phyloP scores from a whole-genome alignment of 1,140 invertebrate species.

The Philopotamus ludificatus region DNA sequence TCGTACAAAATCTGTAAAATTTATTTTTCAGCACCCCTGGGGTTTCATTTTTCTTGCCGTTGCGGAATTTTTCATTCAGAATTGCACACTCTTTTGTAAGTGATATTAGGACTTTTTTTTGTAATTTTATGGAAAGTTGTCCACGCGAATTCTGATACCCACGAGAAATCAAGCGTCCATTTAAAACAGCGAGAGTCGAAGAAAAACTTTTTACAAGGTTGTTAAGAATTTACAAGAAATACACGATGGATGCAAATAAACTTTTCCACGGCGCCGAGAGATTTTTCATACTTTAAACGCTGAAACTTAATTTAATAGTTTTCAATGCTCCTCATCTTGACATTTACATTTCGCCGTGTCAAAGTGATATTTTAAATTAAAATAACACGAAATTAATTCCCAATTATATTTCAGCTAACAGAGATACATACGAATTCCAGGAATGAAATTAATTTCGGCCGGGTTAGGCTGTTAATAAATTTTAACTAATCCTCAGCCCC shows the following conservation, averaged over 20 bases:
- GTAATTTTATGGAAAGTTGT: conserved; percentile 21
- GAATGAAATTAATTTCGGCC: too few species aligned
- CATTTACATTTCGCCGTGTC: background rate
- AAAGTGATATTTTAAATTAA: too few species aligned
- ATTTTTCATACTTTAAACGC: too few species aligned
- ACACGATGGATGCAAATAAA: background rate
- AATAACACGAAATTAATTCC: too few species aligned
- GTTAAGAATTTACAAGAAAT: background rate
- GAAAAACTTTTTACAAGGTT: background rate
- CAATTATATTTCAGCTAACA: too few species aligned
- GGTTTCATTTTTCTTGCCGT: background rate
- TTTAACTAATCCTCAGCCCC: too few species aligned
- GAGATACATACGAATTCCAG: too few species aligned
- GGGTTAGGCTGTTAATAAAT: too few species aligned
- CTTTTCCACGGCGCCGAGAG: background rate
- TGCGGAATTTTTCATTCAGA: background rate
- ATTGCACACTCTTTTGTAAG: background rate
- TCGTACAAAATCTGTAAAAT: too few species aligned
- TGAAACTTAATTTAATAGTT: too few species aligned
- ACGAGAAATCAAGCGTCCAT: conserved; percentile 7
- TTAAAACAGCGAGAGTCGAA: background rate
- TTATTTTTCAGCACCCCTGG: background rate
- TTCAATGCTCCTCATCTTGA: too few species aligned
- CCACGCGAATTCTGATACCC: conserved; percentile 11
- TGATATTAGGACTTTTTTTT: conserved; percentile 7